These are phyloP conservation scores for Eristalis intricaria DNA, from an alignment of 2,888 invertebrate genomes.

Conservation along the genomic window DNA sequence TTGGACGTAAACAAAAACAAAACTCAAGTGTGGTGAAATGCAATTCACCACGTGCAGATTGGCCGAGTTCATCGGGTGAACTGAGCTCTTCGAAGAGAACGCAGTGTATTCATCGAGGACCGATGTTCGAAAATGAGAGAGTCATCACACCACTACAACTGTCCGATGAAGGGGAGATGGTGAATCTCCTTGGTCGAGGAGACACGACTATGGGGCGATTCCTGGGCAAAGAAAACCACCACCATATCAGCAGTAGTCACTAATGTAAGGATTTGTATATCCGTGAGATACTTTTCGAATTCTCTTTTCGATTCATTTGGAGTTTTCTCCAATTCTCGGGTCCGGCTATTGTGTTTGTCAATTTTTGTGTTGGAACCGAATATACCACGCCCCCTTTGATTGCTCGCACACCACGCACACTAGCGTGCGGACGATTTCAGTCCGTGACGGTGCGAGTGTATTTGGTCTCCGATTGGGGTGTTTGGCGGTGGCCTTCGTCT, in stretches of 20 bases:
- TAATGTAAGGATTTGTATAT: slow-evolving; percentile 21
- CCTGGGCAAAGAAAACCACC: slow-evolving; percentile 26
- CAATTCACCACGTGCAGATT: slow-evolving; percentile 45
- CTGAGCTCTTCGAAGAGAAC: not conserved
- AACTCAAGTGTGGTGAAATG: slow-evolving; percentile 28
- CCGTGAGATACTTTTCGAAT: slow-evolving; percentile 61
- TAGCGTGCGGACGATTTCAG: not conserved
- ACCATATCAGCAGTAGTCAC: not conserved
- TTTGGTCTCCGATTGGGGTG: slow-evolving; percentile 45
- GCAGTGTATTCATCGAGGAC: slow-evolving; percentile 18
- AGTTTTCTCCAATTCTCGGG: slow-evolving; percentile 63
- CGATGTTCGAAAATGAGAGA: slow-evolving; percentile 52
- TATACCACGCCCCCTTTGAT: slow-evolving; percentile 70
- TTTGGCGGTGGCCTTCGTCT: slow-evolving; percentile 57
- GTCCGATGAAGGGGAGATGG: not conserved
- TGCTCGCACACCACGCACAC: slow-evolving; percentile 43
- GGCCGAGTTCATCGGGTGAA: slow-evolving; percentile 32
- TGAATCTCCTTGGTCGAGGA: not conserved
- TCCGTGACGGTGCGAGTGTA: slow-evolving; percentile 10
- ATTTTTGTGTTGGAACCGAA: slow-evolving; percentile 46
- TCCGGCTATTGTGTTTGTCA: slow-evolving; percentile 68
- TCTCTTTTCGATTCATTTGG: slow-evolving; percentile 66
- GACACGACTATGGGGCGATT: slow-evolving; percentile 29
- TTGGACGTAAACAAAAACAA: slow-evolving; percentile 57
- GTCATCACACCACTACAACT: not conserved